Conservation (phyloP, 2,113 vertebrate genomes). For the Microcebus tavaratra region DNA sequence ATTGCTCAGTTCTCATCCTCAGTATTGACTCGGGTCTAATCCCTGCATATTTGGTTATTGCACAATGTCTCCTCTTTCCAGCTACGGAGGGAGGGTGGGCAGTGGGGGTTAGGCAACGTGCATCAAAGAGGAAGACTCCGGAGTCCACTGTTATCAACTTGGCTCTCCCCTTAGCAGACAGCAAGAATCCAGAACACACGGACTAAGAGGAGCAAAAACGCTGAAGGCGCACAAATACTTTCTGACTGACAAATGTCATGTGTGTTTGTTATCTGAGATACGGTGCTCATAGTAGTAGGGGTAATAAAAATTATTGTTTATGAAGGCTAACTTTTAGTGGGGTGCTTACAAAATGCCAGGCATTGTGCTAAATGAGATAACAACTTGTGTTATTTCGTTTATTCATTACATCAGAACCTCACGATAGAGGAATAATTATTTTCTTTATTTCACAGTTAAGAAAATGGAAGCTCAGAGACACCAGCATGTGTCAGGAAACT, state of each 20-base stretch:
- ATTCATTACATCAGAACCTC: neutral
- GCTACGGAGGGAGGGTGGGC: neutral
- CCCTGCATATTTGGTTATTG: neutral
- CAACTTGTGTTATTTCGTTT: neutral
- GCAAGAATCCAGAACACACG: too few relatives aligned
- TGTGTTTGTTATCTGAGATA: neutral
- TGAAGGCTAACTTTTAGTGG: neutral
- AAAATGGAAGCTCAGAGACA: neutral
- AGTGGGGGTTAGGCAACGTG: neutral
- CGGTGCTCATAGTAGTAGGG: fast-evolving
- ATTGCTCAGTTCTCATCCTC: neutral
- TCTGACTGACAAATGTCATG: neutral
- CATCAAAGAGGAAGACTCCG: neutral
- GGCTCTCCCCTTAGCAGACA: neutral
- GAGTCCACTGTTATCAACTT: too few relatives aligned
- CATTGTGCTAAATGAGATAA: neutral
- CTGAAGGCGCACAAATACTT: neutral
- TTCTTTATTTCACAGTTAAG: neutral
- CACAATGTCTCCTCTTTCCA: neutral
- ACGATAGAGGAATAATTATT: neutral
- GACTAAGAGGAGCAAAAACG: neutral
- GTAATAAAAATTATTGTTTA: neutral
- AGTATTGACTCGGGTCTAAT: neutral
- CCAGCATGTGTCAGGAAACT: neutral
- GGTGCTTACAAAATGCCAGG: neutral